Conservation (phyloP, 2,797 vertebrate genomes). For the Aythya fuligula region DNA sequence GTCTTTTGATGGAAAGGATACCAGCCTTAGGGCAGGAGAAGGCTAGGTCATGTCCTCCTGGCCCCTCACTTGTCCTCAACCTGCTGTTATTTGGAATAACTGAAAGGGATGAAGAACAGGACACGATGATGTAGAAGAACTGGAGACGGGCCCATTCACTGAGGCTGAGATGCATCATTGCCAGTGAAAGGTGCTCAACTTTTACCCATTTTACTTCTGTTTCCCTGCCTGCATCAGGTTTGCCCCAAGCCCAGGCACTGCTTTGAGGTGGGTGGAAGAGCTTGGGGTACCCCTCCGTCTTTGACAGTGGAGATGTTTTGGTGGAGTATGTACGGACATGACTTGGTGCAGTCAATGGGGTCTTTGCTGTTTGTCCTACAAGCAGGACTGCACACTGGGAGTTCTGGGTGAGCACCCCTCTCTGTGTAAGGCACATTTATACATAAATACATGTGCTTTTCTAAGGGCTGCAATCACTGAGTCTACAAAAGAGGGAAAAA, state of each 20-base stretch:
- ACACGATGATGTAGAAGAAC: not conserved
- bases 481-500: not conserved
- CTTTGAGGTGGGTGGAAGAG: not conserved
- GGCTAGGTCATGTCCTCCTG: not conserved
- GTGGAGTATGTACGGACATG: no score
- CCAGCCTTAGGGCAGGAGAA: not conserved
- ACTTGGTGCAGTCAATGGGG: not conserved
- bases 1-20: not conserved
- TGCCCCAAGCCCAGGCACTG: not conserved
- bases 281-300: not conserved
- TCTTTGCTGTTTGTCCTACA: not conserved
- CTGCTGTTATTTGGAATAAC: not conserved
- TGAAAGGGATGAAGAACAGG: not conserved
- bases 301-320: not conserved
- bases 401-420: rapidly evolving
- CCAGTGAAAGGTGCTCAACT: not conserved
- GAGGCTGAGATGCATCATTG: not conserved
- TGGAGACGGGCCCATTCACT: rapidly evolving
- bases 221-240: not conserved
- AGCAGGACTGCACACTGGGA: not conserved
- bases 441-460: not conserved
- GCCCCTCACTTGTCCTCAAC: not conserved
- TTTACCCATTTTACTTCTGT: not conserved
- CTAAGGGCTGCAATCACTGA: not conserved
- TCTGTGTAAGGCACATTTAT: not conserved